Evolutionary conservation across 2,888 invertebrate species (phyloP).

Genomic region (Cephus rjabovi): DNA sequence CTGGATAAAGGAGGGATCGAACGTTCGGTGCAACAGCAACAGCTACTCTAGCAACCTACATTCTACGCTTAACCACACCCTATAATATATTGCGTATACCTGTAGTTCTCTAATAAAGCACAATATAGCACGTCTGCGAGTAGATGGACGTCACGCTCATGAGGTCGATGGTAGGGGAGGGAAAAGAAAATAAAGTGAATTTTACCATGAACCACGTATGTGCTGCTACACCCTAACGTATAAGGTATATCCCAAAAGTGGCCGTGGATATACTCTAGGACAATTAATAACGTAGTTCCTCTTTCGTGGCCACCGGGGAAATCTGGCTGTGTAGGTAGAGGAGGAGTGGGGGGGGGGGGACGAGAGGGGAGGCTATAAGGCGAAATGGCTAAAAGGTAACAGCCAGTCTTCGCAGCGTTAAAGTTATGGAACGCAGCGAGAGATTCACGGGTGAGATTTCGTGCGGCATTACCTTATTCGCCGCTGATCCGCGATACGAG

Average conservation of each 20-base stretch:
- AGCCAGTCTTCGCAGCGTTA: background rate
- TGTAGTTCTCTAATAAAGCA: background rate
- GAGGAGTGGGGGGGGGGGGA: background rate
- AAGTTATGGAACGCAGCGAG: background rate
- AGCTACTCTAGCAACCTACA: background rate
- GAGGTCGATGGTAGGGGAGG: background rate
- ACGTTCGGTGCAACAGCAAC: background rate
- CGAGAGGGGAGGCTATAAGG: background rate
- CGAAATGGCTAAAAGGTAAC: background rate
- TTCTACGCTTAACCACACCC: background rate
- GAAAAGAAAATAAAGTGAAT: background rate
- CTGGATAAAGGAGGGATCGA: background rate
- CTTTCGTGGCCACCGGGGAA: slow-evolving; percentile 19
- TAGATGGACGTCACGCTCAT: background rate
- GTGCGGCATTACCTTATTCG: background rate
- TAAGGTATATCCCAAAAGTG: background rate
- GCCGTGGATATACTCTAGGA: background rate
- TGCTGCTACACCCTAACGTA: background rate
- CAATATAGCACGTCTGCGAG: background rate
- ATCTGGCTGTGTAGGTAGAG: slow-evolving; percentile 8
- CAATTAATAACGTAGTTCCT: slow-evolving; percentile 16
- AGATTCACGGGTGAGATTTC: background rate
- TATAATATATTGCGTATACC: background rate
- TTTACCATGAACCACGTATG: background rate
- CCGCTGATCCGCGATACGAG: background rate